Percentiles rank a stretch among this genome's conserved stretches.
Evolutionary conservation across 1,140 invertebrate genomes (phyloP).

Genomic region (Calosoma granatense): DNA sequence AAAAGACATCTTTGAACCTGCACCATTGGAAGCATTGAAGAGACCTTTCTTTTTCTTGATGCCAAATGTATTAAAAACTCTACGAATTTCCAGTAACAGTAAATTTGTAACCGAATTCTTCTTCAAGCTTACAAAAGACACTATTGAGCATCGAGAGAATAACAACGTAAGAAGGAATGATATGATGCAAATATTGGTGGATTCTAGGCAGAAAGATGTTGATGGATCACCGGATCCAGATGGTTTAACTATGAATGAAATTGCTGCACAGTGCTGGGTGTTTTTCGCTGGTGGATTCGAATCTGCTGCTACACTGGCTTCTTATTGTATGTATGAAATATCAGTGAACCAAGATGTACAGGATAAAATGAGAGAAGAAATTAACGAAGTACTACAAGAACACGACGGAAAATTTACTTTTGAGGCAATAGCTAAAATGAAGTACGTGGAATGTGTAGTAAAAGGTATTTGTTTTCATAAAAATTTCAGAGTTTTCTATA

Average conservation of each 20-base stretch:
- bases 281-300: slow-evolving; percentile 25
- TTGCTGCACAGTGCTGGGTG: slow-evolving; percentile 31
- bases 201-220: slow-evolving; percentile 23
- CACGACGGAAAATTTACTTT: slow-evolving; percentile 26
- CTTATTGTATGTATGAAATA: slow-evolving; percentile 11
- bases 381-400: slow-evolving; percentile 14
- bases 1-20: slow-evolving; percentile 19
- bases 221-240: slow-evolving; percentile 6
- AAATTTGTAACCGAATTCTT: slow-evolving; percentile 34
- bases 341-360: slow-evolving; percentile 11
- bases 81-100: slow-evolving; percentile 15
- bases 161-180: slow-evolving; percentile 32
- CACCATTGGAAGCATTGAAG: slow-evolving; percentile 12
- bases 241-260: slow-evolving; percentile 24
- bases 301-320: slow-evolving; percentile 3
- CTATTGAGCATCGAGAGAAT: slow-evolving; percentile 32
- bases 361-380: slow-evolving; percentile 11
- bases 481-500: background rate
- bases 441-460: slow-evolving; percentile 30
- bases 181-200: slow-evolving; percentile 33
- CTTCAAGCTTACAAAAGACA: slow-evolving; percentile 27
- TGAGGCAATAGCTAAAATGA: slow-evolving; percentile 33
- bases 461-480: slow-evolving; percentile 14
- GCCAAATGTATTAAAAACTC: slow-evolving; percentile 18
- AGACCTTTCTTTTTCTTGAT: slow-evolving; percentile 16